Conservation (phyloP, 2,113 vertebrate genomes). For the Mugil cephalus region DNA sequence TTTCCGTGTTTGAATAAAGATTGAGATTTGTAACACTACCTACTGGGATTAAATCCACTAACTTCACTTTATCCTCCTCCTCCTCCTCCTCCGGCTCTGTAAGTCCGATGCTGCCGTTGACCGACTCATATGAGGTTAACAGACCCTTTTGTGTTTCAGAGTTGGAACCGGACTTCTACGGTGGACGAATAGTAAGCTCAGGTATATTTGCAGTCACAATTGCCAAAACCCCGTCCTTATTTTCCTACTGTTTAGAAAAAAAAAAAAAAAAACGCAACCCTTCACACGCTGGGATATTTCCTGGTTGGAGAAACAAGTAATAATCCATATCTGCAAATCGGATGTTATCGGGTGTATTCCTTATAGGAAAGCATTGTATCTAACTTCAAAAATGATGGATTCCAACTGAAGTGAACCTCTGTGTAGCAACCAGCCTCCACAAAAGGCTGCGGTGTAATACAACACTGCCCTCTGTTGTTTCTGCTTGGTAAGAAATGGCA, state of each 20-base stretch:
- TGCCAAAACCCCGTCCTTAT: conserved; percentile 23
- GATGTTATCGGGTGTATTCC: neutral
- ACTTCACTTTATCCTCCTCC: conserved; percentile 15
- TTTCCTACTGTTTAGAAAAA: conserved; percentile 14
- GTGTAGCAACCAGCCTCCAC: neutral
- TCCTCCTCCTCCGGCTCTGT: conserved; percentile 11
- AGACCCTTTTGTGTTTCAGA: conserved; percentile 96
- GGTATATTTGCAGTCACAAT: conserved; percentile 87
- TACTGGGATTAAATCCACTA: conserved; percentile 61
- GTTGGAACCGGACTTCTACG: conserved; percentile 91
- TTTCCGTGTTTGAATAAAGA: conserved; percentile 43
- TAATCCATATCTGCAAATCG: neutral
- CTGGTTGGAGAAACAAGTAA: conserved; percentile 1
- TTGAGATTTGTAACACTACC: conserved; percentile 35
- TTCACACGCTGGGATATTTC: conserved; percentile 41
- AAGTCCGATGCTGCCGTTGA: conserved; percentile 44
- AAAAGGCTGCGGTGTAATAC: conserved; percentile 21
- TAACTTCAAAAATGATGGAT: too few species aligned
- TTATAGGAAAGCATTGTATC: neutral
- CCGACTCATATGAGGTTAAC: conserved; percentile 70
- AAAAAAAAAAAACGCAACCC: neutral
- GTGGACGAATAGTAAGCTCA: conserved; percentile 94
- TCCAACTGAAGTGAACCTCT: neutral
- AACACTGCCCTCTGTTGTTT: conserved; percentile 75
- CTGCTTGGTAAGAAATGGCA: conserved; percentile 17